Conservation (phyloP, 2,888 invertebrate species). For the Drosophila cyrtoloma region DNA sequence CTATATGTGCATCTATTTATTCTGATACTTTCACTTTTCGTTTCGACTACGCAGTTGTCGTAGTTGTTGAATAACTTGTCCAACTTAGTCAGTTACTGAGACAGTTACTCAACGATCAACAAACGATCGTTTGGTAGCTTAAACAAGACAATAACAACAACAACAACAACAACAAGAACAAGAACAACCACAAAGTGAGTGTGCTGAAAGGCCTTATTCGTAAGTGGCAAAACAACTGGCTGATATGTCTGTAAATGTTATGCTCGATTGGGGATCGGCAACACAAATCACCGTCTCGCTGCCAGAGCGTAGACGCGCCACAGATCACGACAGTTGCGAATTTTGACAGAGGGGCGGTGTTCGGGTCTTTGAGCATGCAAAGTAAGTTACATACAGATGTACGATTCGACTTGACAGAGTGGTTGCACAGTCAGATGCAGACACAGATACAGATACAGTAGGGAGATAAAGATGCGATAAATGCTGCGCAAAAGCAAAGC, state of each 20-base stretch:
- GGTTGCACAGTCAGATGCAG: constrained; percentile 14
- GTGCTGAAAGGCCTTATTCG: constrained; percentile 29
- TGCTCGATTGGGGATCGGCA: constrained; percentile 76
- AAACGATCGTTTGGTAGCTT: constrained; percentile 23
- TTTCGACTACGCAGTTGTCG: neutral
- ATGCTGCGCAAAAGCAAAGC: constrained; percentile 37
- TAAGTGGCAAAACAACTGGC: constrained; percentile 64
- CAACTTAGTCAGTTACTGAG: constrained; percentile 16
- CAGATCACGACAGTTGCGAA: constrained; percentile 40
- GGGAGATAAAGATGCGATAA: constrained; percentile 41
- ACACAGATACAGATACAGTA: constrained; percentile 28
- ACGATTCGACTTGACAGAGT: constrained; percentile 19
- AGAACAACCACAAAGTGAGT: constrained; percentile 17
- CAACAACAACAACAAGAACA: constrained; percentile 10
- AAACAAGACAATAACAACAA: constrained; percentile 21
- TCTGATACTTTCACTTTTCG: constrained; percentile 9
- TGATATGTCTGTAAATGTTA: constrained; percentile 72
- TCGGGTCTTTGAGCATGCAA: constrained; percentile 22
- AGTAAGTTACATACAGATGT: constrained; percentile 32
- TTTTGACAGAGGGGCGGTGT: constrained; percentile 18
- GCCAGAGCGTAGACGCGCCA: constrained; percentile 4
- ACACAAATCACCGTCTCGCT: constrained; percentile 37
- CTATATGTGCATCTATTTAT: neutral
- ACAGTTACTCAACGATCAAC: constrained; percentile 4
- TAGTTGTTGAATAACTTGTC: constrained; percentile 34